phyloP scores from a whole-genome alignment of 2,113 vertebrate species.

The Sapayoa aenigma region DNA sequence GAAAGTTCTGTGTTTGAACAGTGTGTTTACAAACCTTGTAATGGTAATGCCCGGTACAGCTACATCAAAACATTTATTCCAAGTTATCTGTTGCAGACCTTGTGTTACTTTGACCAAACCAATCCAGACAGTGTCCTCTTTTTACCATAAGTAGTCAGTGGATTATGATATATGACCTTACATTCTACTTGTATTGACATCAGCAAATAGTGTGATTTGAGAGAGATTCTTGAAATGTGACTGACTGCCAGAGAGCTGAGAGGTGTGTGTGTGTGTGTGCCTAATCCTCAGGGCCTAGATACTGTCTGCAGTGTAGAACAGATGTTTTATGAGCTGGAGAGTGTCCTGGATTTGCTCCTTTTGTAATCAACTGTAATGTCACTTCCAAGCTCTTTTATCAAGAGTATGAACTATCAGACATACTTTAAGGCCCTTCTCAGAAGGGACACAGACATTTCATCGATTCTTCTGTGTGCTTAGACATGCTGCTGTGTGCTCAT shows the following conservation, averaged over 20 bases:
- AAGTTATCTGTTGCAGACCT: not conserved
- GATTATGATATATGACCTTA: not conserved
- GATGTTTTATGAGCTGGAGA: not conserved
- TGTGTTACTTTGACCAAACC: not conserved
- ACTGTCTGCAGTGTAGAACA: not conserved
- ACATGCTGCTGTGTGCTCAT: not conserved
- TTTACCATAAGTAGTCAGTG: not conserved
- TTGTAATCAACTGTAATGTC: not conserved
- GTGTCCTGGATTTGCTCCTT: not conserved
- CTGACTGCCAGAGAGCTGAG: not conserved
- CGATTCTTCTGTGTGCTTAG: not conserved
- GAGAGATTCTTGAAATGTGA: not conserved
- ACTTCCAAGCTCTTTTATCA: not conserved
- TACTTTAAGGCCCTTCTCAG: not conserved
- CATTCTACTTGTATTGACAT: not conserved
- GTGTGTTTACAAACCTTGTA: not conserved
- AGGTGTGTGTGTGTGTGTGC: no score
- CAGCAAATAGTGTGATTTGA: not conserved
- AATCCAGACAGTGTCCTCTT: not conserved
- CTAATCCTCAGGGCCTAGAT: not conserved
- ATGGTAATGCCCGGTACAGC: not conserved
- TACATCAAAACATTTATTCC: not conserved
- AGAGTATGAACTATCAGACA: not conserved
- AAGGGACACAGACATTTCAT: not conserved
- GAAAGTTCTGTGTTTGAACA: not conserved